Percentiles rank a stretch among this genome's conserved stretches.
Evolutionary conservation across 2,113 vertebrate genomes (phyloP).

Genomic region (Girardinichthys multiradiatus): DNA sequence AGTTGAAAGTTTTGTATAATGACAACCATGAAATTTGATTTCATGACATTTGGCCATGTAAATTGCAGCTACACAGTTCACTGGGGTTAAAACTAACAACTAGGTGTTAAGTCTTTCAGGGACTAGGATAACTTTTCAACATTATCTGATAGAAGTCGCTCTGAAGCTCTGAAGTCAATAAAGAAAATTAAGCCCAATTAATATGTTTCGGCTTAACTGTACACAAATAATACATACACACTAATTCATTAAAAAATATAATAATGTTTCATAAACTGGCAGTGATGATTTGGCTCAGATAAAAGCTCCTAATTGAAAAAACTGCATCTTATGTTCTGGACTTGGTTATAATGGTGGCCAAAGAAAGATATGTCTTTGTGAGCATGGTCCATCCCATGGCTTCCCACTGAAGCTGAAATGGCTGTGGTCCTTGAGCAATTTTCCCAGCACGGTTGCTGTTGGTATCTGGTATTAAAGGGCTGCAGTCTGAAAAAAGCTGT

Average conservation of each 20-base stretch:
- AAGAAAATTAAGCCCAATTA: no score
- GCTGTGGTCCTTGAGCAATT: slow-evolving; percentile 9
- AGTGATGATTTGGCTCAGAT: neutral
- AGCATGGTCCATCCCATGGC: neutral
- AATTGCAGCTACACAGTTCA: neutral
- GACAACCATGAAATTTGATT: neutral
- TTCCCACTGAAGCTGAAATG: slow-evolving; percentile 5
- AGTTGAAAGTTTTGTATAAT: neutral
- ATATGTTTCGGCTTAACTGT: no score
- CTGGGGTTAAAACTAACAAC: no score
- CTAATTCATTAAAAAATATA: neutral
- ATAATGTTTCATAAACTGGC: neutral
- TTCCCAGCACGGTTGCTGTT: slow-evolving; percentile 27
- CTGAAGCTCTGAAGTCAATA: neutral
- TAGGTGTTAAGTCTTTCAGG: no score
- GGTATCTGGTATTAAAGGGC: slow-evolving; percentile 24
- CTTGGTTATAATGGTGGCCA: neutral
- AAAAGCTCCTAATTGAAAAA: neutral
- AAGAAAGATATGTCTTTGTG: slow-evolving; percentile 1
- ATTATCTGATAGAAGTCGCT: neutral
- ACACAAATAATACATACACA: no score
- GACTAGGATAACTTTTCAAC: no score
- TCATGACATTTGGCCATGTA: neutral
- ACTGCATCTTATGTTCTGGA: neutral
- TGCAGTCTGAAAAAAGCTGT: slow-evolving; percentile 10